These are phyloP conservation scores for Acanthacorydalis orientalis DNA, from an alignment of 2,888 invertebrate genomes.

Conservation along the genomic window DNA sequence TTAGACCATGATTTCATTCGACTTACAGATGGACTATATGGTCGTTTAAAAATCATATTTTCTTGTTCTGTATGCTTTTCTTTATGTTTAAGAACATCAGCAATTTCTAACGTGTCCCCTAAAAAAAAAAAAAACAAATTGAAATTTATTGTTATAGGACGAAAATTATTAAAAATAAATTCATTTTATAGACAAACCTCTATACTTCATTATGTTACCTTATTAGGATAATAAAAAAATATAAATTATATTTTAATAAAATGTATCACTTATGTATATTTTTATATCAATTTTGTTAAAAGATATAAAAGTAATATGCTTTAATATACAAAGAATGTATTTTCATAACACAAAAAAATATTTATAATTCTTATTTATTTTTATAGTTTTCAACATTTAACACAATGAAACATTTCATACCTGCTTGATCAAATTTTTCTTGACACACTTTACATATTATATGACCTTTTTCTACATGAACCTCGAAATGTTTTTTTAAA, in stretches of 20 bases:
- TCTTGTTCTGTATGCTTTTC: neutral
- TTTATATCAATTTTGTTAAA: too few species aligned
- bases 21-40: constrained; percentile 2
- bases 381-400: too few species aligned
- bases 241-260: too few species aligned
- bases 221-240: too few species aligned
- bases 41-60: constrained; percentile 2
- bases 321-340: too few species aligned
- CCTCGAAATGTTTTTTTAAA: constrained; percentile 3
- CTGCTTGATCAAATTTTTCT: neutral
- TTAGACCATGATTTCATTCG: constrained; percentile 1
- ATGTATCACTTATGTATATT: too few species aligned
- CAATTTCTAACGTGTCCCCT: neutral
- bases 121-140: neutral
- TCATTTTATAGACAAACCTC: too few species aligned
- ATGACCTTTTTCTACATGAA: constrained; percentile 4
- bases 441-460: constrained; percentile 3
- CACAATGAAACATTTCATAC: too few species aligned
- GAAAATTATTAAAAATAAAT: neutral
- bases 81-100: constrained; percentile 2
- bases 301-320: too few species aligned
- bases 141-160: neutral
- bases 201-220: too few species aligned
- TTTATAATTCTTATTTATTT: too few species aligned
- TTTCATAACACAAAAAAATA: too few species aligned